phyloP scores from a whole-genome alignment of 1,140 invertebrate genomes.

The Platyscapa corneri region DNA sequence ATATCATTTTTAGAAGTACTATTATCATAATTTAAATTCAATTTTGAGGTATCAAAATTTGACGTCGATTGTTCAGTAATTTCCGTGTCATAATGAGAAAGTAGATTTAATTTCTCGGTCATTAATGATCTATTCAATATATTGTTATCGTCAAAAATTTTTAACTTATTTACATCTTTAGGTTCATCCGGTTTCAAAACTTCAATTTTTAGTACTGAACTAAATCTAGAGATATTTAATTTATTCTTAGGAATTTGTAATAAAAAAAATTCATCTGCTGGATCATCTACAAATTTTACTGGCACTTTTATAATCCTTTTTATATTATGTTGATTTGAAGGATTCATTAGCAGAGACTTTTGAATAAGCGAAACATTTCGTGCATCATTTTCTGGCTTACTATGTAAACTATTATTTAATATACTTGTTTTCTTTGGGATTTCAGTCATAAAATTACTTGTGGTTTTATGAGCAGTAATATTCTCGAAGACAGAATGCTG shows the following conservation, averaged over 20 bases:
- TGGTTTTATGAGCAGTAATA: slow-evolving; percentile 57
- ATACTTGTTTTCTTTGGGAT: slow-evolving; percentile 48
- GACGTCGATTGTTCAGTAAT: neutral
- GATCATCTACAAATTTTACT: slow-evolving; percentile 57
- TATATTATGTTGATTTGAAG: slow-evolving; percentile 15
- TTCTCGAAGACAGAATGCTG: slow-evolving; percentile 67
- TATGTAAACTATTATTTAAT: slow-evolving; percentile 26
- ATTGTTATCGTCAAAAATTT: slow-evolving; percentile 13
- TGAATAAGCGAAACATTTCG: slow-evolving; percentile 10
- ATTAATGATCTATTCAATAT: neutral
- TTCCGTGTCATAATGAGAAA: neutral
- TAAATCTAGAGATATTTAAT: slow-evolving; percentile 47
- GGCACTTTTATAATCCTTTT: slow-evolving; percentile 50
- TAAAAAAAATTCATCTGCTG: slow-evolving; percentile 55
- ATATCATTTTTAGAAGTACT: neutral
- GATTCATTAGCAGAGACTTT: slow-evolving; percentile 11
- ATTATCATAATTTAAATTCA: neutral
- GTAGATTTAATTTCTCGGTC: neutral
- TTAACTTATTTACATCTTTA: slow-evolving; percentile 8
- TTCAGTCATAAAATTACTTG: slow-evolving; percentile 41
- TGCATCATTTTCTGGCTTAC: slow-evolving; percentile 13
- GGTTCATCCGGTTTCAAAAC: slow-evolving; percentile 37
- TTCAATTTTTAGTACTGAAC: slow-evolving; percentile 54
- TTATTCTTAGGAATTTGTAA: slow-evolving; percentile 56
- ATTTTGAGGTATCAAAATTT: neutral